A percentile compares a stretch with the other conserved stretches of the same genome.
Conservation (phyloP, 2,113 vertebrate genomes). For the Polypterus senegalus region DNA sequence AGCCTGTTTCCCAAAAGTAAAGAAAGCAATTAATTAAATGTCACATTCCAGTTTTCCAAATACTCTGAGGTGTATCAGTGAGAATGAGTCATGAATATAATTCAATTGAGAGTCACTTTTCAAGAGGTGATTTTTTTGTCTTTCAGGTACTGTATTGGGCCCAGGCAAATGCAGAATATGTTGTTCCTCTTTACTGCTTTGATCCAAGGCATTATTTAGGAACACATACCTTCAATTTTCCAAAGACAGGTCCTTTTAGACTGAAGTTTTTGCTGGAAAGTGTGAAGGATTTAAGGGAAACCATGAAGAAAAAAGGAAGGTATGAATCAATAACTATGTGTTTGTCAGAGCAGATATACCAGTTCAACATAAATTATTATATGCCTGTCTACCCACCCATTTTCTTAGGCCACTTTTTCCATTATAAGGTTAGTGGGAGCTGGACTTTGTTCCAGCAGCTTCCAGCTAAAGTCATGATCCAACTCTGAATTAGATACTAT, state of each 20-base stretch:
- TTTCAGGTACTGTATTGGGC: constrained; percentile 59
- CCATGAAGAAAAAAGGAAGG: constrained; percentile 53
- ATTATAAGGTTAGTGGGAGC: too few relatives aligned
- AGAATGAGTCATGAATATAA: neutral
- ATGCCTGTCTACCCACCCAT: too few relatives aligned
- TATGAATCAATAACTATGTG: constrained; percentile 14
- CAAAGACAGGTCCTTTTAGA: constrained; percentile 53
- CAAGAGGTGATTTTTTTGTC: neutral
- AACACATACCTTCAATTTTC: constrained; percentile 49
- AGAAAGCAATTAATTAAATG: too few relatives aligned
- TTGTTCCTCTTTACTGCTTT: constrained; percentile 68
- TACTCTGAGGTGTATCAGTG: too few relatives aligned
- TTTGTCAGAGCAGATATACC: neutral
- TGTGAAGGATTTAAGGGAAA: constrained; percentile 49
- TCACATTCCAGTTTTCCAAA: too few relatives aligned
- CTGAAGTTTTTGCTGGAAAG: constrained; percentile 59
- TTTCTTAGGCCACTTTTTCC: too few relatives aligned
- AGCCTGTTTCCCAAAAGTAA: too few relatives aligned
- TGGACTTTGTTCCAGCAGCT: too few relatives aligned
- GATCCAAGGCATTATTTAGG: constrained; percentile 55
- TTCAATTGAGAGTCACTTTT: neutral
- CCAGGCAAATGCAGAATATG: constrained; percentile 44
- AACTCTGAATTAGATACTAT: too few relatives aligned
- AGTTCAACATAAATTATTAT: too few relatives aligned
- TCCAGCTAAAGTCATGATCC: too few relatives aligned